These are phyloP conservation scores for Halcyon malimbica DNA, from an alignment of 2,113 vertebrate genomes.

Conservation along the genomic window DNA sequence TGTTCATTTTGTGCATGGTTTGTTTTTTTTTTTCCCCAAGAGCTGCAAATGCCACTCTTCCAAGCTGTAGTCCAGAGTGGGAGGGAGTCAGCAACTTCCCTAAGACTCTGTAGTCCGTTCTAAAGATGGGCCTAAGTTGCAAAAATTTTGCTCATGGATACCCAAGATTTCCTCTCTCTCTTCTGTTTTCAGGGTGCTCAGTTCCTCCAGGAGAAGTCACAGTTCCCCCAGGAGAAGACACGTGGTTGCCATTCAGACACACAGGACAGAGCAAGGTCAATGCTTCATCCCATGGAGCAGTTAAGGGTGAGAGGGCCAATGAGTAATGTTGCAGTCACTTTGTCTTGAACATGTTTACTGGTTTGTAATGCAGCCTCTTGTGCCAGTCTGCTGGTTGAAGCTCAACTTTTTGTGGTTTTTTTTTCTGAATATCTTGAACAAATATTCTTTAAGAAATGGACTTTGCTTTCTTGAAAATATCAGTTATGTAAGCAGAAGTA, in stretches of 20 bases:
- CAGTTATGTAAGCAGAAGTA: slow-evolving; percentile 5
- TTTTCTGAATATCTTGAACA: neutral
- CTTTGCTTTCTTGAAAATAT: slow-evolving; percentile 31
- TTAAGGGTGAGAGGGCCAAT: neutral
- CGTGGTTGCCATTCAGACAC: neutral
- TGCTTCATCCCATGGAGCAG: neutral
- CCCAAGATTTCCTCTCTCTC: neutral
- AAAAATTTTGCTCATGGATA: neutral
- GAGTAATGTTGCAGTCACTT: neutral
- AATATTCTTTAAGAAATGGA: neutral
- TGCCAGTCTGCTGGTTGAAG: neutral
- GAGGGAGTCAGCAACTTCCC: neutral
- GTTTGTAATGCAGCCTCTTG: neutral
- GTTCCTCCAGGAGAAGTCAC: neutral
- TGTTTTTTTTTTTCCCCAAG: neutral
- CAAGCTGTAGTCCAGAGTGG: fast-evolving
- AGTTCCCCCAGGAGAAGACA: neutral
- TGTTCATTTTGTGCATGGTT: neutral
- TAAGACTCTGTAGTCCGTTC: neutral
- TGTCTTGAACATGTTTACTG: neutral
- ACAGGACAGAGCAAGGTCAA: neutral
- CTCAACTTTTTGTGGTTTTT: neutral
- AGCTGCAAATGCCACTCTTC: neutral
- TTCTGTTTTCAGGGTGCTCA: neutral
- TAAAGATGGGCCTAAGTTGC: neutral